Evolutionary conservation across 1,140 invertebrate species (phyloP).

Genomic region (Lanistes nyassanus): DNA sequence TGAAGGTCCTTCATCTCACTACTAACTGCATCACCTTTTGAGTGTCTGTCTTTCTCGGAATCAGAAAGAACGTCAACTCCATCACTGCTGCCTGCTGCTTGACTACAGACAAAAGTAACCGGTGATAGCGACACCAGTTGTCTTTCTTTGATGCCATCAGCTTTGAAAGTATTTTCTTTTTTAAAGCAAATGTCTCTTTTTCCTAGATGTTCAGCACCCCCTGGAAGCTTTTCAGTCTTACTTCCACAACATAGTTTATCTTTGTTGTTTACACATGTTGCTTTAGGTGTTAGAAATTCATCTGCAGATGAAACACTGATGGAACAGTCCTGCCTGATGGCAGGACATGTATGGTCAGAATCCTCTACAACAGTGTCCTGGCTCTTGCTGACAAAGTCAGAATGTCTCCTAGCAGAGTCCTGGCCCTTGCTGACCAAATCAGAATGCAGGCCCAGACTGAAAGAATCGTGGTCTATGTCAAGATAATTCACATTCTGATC

Average conservation of each 20-base stretch:
- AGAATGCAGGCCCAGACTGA: neutral
- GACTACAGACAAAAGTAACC: neutral
- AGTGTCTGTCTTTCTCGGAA: neutral
- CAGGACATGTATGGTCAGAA: neutral
- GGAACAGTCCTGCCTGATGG: no score
- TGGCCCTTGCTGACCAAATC: neutral
- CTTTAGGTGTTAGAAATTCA: no score
- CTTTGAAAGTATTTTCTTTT: no score
- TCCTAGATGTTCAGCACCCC: no score
- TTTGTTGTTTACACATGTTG: no score
- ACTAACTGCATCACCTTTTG: neutral
- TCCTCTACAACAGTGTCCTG: neutral
- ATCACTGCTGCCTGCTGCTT: neutral
- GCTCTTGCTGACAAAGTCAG: neutral
- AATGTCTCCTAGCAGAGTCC: neutral
- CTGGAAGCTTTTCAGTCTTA: no score
- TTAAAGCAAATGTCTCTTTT: no score
- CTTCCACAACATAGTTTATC: no score
- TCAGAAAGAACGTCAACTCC: slow-evolving; percentile 1
- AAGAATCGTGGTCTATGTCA: neutral
- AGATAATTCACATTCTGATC: neutral
- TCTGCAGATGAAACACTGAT: no score
- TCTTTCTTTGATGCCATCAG: neutral
- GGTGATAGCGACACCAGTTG: neutral
- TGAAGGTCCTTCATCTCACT: neutral